Evolutionary conservation across 1,140 invertebrate species (phyloP).

Genomic region (Agrypnia vestita): DNA sequence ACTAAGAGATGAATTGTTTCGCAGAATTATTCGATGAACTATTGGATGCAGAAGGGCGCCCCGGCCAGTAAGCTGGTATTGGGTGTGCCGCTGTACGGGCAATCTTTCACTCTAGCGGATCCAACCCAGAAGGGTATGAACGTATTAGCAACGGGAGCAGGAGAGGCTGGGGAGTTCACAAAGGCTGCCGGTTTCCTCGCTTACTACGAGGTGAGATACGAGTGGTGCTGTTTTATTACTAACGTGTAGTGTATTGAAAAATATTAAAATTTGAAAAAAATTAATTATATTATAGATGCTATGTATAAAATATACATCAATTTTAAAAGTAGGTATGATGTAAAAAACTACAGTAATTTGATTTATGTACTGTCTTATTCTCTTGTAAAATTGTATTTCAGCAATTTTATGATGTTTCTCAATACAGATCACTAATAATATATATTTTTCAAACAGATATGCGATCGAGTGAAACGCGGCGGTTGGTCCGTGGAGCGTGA

Average conservation of each 20-base stretch:
- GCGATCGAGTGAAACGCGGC: slow-evolving; percentile 74
- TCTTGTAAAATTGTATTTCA: too few relatives aligned
- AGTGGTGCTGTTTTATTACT: neutral
- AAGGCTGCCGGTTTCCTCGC: slow-evolving; percentile 80
- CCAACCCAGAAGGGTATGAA: slow-evolving; percentile 71
- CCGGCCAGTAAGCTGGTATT: slow-evolving; percentile 74
- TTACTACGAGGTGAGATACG: slow-evolving; percentile 77
- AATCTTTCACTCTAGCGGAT: slow-evolving; percentile 77
- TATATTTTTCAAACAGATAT: slow-evolving; percentile 71
- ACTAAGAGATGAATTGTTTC: neutral
- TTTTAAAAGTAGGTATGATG: too few relatives aligned
- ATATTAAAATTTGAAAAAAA: too few relatives aligned
- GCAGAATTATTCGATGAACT: slow-evolving; percentile 74
- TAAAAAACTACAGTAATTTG: too few relatives aligned
- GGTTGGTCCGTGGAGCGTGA: slow-evolving; percentile 81
- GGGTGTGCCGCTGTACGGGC: slow-evolving; percentile 78
- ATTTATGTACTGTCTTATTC: too few relatives aligned
- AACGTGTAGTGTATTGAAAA: too few relatives aligned
- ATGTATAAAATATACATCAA: too few relatives aligned
- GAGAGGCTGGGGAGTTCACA: slow-evolving; percentile 77
- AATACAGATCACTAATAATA: too few relatives aligned
- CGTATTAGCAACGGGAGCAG: slow-evolving; percentile 74
- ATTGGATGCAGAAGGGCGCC: slow-evolving; percentile 76
- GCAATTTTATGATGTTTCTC: too few relatives aligned
- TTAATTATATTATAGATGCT: too few relatives aligned